Evolutionary conservation across 2,888 invertebrate genomes (phyloP), one percentile per base, ranked within the genome.

Genomic region (Doris montereyensis): DNA sequence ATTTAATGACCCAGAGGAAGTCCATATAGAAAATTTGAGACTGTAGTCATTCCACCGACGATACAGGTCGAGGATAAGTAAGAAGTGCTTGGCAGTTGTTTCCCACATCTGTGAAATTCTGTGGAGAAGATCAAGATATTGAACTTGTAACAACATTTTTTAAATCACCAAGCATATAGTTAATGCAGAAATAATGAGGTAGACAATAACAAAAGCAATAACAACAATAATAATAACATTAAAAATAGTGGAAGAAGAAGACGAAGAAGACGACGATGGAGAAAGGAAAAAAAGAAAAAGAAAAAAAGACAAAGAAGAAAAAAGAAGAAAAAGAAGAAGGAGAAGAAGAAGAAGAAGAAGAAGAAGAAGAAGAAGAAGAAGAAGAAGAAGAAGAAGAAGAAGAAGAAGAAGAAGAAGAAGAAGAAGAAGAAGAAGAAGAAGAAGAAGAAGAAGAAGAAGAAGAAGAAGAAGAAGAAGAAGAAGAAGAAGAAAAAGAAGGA

Each of bases 41-140:
- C 41, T 76, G 10, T 52, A 70, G 35, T 79, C 77, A 52, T 60
- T 82, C 82, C 82, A 78, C 68, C 77, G 78, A 70, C 80, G 17
- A 17, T n/a, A n/a, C n/a, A n/a, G n/a, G n/a, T 34, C 0, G 62
- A n/a, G 60, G 62, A 32, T 28, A 32, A 26, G 30, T 34, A 26
- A 57, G n/a, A n/a, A 21, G 57, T 13, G 41, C 52, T 17, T 71
- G 62, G 28, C 13, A 62, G 71, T 71, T 77, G 62, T 24, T 60
- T 77, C 77, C 71, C 35, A 62, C 77, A 77, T 77, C 72, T 78
- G 82, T 80, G 81, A 76, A 52, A 82, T 35, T 83, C 83, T 84
- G 83, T 35, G 81, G 81, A 68, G 77, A n/a, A 70, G 41, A 81
- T 35, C 60, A 78, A 8, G 78, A 62, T 62, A 52, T 28, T 8